Percentiles rank a stretch among this genome's conserved stretches.
These are phyloP conservation scores for Thymallus thymallus DNA, from an alignment of 2,113 vertebrate genomes.

Conservation along the genomic window DNA sequence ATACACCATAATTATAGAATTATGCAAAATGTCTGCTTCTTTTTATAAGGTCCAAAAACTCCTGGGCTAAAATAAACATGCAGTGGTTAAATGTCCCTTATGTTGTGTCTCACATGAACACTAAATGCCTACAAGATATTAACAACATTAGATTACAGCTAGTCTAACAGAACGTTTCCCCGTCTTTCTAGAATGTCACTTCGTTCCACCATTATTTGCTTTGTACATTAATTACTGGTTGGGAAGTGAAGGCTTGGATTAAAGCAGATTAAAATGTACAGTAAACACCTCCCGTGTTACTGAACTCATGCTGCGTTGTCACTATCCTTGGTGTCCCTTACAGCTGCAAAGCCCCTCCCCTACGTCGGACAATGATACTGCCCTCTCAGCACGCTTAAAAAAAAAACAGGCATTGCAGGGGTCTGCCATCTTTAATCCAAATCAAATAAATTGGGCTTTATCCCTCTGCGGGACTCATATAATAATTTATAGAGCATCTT, in stretches of 20 bases:
- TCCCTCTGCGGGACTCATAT: conserved; percentile 58
- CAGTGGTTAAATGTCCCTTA: not conserved
- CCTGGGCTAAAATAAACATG: not conserved
- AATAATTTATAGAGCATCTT: conserved; percentile 54
- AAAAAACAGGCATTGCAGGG: conserved; percentile 49
- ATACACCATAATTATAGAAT: not conserved
- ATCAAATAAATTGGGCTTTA: conserved; percentile 66
- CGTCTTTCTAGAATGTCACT: no score
- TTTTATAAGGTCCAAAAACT: not conserved
- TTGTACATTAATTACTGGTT: not conserved
- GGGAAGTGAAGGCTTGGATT: not conserved
- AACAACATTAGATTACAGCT: not conserved
- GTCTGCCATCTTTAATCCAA: conserved; percentile 62
- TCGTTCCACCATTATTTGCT: not conserved
- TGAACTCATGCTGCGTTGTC: conserved; percentile 10
- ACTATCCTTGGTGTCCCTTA: not conserved
- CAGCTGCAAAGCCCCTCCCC: conserved; percentile 14
- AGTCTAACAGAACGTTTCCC: not conserved
- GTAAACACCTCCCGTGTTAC: not conserved
- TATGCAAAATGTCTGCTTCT: not conserved
- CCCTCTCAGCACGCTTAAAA: conserved; percentile 55
- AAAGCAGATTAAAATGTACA: conserved; percentile 7
- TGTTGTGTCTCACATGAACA: no score
- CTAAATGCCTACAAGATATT: no score
- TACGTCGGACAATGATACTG: conserved; percentile 53